A percentile compares a stretch with the other conserved stretches of the same genome.
phyloP scores from a whole-genome alignment of 2,797 vertebrate genomes.

The Malacoctenus gilli region DNA sequence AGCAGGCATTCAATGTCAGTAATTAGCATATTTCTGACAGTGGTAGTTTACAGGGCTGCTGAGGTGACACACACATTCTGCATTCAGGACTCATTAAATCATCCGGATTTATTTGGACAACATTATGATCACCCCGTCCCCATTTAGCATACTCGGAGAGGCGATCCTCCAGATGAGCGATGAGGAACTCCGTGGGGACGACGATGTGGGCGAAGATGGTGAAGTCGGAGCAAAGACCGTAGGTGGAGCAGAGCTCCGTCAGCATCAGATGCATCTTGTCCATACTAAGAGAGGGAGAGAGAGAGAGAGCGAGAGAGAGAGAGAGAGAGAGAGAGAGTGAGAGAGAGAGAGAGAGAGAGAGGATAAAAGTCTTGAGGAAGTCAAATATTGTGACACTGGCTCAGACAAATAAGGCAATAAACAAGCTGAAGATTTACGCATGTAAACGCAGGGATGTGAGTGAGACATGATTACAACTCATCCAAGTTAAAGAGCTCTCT shows the following conservation, averaged over 20 bases:
- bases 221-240: conserved; percentile 82
- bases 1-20: not conserved
- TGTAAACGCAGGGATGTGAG: conserved; percentile 6
- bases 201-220: conserved; percentile 85
- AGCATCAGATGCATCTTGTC: conserved; percentile 91
- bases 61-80: conserved; percentile 3
- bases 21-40: conserved; percentile 29
- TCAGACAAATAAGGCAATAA: conserved; percentile 35
- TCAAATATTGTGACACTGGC: conserved; percentile 50
- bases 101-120: conserved; percentile 15
- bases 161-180: conserved; percentile 86
- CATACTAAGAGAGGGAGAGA: conserved; percentile 77
- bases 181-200: conserved; percentile 89
- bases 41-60: conserved; percentile 7
- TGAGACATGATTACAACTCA: conserved; percentile 26
- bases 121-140: conserved; percentile 16
- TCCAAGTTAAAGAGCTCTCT: conserved; percentile 20
- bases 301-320: conserved; percentile 13
- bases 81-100: conserved; percentile 2
- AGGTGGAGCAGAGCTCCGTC: conserved; percentile 86
- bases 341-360: conserved; percentile 8
- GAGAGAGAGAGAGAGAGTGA: conserved; percentile 13
- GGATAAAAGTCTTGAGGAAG: conserved; percentile 10
- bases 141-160: conserved; percentile 84
- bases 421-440: not conserved